Conservation (phyloP, 2,888 invertebrate genomes). For the Amphipyra tragopoginis region DNA sequence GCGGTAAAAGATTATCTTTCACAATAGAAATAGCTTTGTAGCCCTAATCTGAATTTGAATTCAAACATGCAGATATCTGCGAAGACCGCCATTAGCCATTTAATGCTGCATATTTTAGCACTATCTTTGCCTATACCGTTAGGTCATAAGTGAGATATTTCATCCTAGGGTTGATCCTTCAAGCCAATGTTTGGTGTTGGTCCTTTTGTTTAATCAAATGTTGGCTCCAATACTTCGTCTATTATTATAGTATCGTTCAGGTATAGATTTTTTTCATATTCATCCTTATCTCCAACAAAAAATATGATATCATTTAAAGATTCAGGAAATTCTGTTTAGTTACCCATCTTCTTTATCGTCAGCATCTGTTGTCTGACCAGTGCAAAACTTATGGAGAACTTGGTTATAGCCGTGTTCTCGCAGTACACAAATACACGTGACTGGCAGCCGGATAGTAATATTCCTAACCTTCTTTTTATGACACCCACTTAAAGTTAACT, state of each 20-base stretch:
- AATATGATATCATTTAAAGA: too few relatives aligned
- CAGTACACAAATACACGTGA: too few relatives aligned
- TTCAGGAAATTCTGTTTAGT: too few relatives aligned
- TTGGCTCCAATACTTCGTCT: background rate
- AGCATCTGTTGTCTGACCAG: background rate
- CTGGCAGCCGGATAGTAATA: too few relatives aligned
- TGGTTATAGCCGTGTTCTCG: too few relatives aligned
- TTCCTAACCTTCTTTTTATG: too few relatives aligned
- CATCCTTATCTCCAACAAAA: too few relatives aligned
- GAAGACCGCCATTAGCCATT: conserved; percentile 29
- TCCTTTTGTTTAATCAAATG: background rate
- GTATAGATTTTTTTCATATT: background rate
- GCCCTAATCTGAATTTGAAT: conserved; percentile 31
- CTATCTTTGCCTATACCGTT: conserved; percentile 40
- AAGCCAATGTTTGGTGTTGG: background rate
- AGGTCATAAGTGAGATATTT: conserved; percentile 38
- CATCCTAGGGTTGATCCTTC: conserved; percentile 18
- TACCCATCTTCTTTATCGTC: background rate
- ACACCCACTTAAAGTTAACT: background rate
- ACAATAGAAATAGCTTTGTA: conserved; percentile 12
- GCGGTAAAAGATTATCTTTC: background rate
- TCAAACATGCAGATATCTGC: conserved; percentile 19
- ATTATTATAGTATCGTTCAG: background rate
- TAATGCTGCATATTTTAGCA: conserved; percentile 49
- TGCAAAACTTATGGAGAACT: background rate